phyloP scores from a whole-genome alignment of 2,888 invertebrate species.

The Drosophila paranaensis region DNA sequence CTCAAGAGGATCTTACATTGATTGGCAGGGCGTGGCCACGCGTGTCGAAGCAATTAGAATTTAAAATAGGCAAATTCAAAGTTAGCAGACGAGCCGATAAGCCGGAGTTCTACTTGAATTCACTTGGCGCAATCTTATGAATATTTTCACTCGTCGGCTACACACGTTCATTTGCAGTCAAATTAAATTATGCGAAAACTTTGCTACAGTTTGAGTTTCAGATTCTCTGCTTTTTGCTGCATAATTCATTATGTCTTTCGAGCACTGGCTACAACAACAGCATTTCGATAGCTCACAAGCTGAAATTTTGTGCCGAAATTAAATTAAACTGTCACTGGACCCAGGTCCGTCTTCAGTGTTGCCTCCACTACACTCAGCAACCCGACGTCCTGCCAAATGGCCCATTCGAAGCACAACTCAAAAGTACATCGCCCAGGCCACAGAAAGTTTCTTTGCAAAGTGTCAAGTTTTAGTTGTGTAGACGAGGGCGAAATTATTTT shows the following conservation, averaged over 20 bases:
- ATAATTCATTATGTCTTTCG: conserved; percentile 71
- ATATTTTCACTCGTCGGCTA: conserved; percentile 31
- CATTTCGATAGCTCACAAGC: conserved; percentile 70
- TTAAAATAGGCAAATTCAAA: conserved; percentile 26
- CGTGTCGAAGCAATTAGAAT: conserved; percentile 51
- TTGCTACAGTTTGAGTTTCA: conserved; percentile 45
- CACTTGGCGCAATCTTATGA: conserved; percentile 21
- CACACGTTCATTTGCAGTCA: conserved; percentile 38
- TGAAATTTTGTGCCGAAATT: conserved; percentile 73
- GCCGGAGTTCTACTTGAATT: conserved; percentile 22
- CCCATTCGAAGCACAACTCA: conserved; percentile 33
- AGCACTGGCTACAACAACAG: conserved; percentile 32
- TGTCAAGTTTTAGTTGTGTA: conserved; percentile 80
- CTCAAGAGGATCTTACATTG: conserved; percentile 38
- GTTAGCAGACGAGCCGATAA: conserved; percentile 31
- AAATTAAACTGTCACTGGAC: conserved; percentile 74
- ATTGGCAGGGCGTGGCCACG: conserved; percentile 57
- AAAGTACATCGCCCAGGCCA: conserved; percentile 70
- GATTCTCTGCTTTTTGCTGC: conserved; percentile 56
- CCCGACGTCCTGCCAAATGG: conserved; percentile 5
- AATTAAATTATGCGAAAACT: conserved; percentile 64
- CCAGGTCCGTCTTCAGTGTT: conserved; percentile 3
- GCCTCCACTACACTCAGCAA: background rate
- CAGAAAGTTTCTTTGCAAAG: conserved; percentile 76
- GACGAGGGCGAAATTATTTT: conserved; percentile 73